Conservation (phyloP, 1,140 invertebrate species). For the Drosophila melanica region DNA sequence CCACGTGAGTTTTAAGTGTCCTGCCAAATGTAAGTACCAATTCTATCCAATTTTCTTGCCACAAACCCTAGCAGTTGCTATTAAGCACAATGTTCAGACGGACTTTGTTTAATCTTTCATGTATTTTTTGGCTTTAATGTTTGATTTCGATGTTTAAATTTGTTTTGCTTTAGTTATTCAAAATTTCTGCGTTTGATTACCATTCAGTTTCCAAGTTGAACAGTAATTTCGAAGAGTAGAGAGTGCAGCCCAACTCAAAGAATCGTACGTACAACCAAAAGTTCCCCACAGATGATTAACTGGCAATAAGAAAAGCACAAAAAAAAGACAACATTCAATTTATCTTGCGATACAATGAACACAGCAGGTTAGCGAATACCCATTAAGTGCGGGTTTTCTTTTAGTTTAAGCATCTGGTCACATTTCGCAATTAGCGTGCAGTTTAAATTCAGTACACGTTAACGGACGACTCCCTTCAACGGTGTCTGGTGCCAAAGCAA, state of each 20-base stretch:
- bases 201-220: slow-evolving; percentile 10
- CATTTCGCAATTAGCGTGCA: not conserved
- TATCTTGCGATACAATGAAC: no score
- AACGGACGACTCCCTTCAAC: slow-evolving; percentile 14
- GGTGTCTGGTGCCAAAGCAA: not conserved
- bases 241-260: not conserved
- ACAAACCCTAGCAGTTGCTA: not conserved
- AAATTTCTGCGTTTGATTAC: slow-evolving; percentile 43
- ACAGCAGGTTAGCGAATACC: no score
- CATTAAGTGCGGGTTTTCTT: no score
- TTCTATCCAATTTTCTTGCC: not conserved
- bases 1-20: no score
- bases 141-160: slow-evolving; percentile 18
- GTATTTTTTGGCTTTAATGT: slow-evolving; percentile 11
- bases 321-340: not conserved
- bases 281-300: no score
- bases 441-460: slow-evolving; percentile 33
- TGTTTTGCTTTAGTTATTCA: slow-evolving; percentile 34
- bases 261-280: not conserved
- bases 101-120: slow-evolving; percentile 36
- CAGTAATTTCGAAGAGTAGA: not conserved
- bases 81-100: not conserved
- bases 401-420: no score
- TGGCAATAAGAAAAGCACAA: no score
- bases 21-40: no score